Evolutionary conservation across 2,797 vertebrate species (phyloP).

Genomic region (Sebastiscus albofasciatus): DNA sequence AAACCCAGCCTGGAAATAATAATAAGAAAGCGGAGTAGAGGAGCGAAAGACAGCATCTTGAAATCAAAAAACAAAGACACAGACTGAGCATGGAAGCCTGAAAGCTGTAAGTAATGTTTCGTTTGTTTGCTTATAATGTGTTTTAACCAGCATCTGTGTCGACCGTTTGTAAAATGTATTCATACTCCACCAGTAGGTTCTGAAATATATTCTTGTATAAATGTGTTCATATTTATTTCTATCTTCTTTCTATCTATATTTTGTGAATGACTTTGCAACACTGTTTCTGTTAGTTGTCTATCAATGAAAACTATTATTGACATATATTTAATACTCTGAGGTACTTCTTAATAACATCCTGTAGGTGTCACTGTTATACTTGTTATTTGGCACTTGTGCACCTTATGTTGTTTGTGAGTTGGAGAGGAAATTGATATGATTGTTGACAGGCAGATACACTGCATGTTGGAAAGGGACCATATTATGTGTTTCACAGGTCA

Average conservation of each 20-base stretch:
- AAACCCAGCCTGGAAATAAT: neutral
- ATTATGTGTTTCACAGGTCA: neutral
- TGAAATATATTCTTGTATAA: neutral
- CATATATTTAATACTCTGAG: neutral
- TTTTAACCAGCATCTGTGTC: neutral
- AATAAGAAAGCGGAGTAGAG: neutral
- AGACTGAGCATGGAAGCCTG: neutral
- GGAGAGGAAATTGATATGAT: neutral
- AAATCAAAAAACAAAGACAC: neutral
- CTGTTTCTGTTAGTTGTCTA: neutral
- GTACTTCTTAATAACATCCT: conserved; percentile 6
- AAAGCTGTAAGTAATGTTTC: neutral
- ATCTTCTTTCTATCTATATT: neutral
- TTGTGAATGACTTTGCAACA: neutral
- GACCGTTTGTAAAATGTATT: neutral
- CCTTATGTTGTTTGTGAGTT: neutral
- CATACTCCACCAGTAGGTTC: neutral
- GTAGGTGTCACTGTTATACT: conserved; percentile 56
- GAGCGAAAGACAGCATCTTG: neutral
- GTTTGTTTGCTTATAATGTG: neutral
- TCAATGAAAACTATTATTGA: neutral
- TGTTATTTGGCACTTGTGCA: neutral
- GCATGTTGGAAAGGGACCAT: neutral
- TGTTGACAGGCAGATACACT: neutral
- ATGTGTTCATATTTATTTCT: neutral